Evolutionary conservation across 2,888 invertebrate species (phyloP).

Genomic region (Orthosia gracilis): DNA sequence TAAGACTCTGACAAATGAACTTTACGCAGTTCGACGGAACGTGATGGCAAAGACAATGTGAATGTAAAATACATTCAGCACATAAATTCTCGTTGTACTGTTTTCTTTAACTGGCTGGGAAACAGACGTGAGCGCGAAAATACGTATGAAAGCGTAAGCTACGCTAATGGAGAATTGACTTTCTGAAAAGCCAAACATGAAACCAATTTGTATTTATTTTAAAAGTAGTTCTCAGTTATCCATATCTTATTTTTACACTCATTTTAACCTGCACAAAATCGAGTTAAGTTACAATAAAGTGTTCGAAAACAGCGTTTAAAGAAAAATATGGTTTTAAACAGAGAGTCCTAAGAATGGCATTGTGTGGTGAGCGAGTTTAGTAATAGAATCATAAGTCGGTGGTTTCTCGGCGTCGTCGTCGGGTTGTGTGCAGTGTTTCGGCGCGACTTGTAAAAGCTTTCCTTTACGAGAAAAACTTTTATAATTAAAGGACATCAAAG

Average conservation of each 20-base stretch:
- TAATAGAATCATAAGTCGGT: constrained; percentile 68
- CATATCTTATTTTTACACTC: neutral
- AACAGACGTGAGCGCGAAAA: constrained; percentile 45
- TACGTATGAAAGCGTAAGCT: constrained; percentile 20
- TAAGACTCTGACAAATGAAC: constrained; percentile 84
- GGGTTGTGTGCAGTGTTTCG: constrained; percentile 72
- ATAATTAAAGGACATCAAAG: constrained; percentile 91
- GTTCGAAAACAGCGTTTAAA: constrained; percentile 3
- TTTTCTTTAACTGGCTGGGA: constrained; percentile 71
- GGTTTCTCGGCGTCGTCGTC: constrained; percentile 56
- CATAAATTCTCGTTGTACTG: constrained; percentile 74
- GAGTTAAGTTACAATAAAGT: neutral
- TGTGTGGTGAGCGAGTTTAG: constrained; percentile 48
- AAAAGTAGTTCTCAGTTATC: neutral
- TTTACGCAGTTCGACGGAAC: constrained; percentile 80
- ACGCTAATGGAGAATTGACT: constrained; percentile 19
- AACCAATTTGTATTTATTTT: constrained; percentile 7
- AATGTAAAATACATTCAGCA: constrained; percentile 82
- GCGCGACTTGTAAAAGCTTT: constrained; percentile 78
- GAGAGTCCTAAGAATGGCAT: constrained; percentile 15
- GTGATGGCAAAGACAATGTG: constrained; percentile 79
- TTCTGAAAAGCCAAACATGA: constrained; percentile 5
- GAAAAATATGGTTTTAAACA: constrained; percentile 7
- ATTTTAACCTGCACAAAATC: neutral
- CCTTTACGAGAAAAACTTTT: constrained; percentile 88